A percentile compares a stretch with the other conserved stretches of the same genome.
These are phyloP conservation scores for Drosophila novamexicana DNA, from an alignment of 1,140 invertebrate genomes.

Conservation along the genomic window DNA sequence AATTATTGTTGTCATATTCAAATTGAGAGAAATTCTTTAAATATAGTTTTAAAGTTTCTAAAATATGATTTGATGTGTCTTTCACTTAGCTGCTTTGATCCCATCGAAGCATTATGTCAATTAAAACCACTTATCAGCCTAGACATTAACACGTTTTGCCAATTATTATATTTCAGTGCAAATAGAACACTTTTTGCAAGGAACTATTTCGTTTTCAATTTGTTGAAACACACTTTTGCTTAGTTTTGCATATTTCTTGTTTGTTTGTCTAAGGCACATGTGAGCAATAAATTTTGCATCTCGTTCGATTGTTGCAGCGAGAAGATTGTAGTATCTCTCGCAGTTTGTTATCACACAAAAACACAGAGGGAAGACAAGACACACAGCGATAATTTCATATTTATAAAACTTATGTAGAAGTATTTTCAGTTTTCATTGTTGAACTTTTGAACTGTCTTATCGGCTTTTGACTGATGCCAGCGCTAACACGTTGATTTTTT, in stretches of 20 bases:
- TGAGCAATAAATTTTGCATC: slow-evolving; percentile 16
- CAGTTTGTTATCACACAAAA: slow-evolving; percentile 32
- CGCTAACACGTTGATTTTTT: slow-evolving; percentile 28
- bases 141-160: slow-evolving; percentile 29
- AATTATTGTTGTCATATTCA: not conserved
- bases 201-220: slow-evolving; percentile 5
- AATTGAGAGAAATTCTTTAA: not conserved
- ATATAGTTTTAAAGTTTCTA: not conserved
- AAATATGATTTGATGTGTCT: not conserved
- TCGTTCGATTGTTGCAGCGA: slow-evolving; percentile 6
- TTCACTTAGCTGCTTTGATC: slow-evolving; percentile 40
- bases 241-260: slow-evolving; percentile 9
- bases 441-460: slow-evolving; percentile 73
- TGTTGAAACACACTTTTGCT: not conserved
- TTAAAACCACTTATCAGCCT: slow-evolving; percentile 22
- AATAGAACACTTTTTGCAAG: slow-evolving; percentile 2
- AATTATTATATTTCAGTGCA: slow-evolving; percentile 8
- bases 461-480: slow-evolving; percentile 34
- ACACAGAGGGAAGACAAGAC: slow-evolving; percentile 17
- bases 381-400: slow-evolving; percentile 18
- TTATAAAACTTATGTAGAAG: slow-evolving; percentile 30
- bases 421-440: slow-evolving; percentile 43
- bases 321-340: not conserved
- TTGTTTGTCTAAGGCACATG: not conserved
- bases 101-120: not conserved